Conservation (phyloP, 1,140 invertebrate species). For the Lethrus apterus region DNA sequence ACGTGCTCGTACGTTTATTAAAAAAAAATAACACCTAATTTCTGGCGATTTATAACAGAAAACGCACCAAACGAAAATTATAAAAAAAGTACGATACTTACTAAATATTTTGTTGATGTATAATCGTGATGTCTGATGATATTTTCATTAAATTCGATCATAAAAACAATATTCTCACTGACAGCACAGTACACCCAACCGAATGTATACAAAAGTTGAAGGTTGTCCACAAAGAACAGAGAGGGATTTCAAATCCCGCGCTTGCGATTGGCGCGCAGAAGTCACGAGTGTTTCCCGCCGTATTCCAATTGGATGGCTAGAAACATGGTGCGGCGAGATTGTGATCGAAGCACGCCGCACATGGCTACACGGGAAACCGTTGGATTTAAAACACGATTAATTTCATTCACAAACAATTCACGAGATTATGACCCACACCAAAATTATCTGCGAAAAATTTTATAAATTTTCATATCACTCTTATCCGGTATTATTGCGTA, state of each 20-base stretch:
- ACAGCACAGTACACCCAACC: conserved; percentile 39
- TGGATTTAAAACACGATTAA: background rate
- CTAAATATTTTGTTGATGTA: conserved; percentile 24
- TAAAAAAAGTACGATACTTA: conserved; percentile 32
- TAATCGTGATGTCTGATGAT: conserved; percentile 31
- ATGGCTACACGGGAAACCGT: conserved; percentile 19
- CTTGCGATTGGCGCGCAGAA: conserved; percentile 27
- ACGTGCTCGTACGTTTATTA: conserved; percentile 8
- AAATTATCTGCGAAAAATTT: conserved; percentile 19
- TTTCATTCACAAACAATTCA: conserved; percentile 1
- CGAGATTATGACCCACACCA: conserved; percentile 9
- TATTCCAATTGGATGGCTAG: conserved; percentile 28
- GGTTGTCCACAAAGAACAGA: conserved; percentile 33
- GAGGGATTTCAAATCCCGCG: conserved; percentile 40
- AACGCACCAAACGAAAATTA: conserved; percentile 19
- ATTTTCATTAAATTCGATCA: conserved; percentile 34
- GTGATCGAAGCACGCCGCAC: conserved; percentile 27
- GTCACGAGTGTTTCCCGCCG: conserved; percentile 37
- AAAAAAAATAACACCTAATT: conserved; percentile 19
- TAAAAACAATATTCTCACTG: conserved; percentile 35
- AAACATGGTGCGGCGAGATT: conserved; percentile 17
- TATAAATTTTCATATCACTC: conserved; percentile 18
- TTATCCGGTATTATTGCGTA: conserved; percentile 3
- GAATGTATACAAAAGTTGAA: conserved; percentile 41
- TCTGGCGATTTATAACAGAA: conserved; percentile 36